Evolutionary conservation across 2,113 vertebrate species (phyloP).

Genomic region (Stigmatopora argus): DNA sequence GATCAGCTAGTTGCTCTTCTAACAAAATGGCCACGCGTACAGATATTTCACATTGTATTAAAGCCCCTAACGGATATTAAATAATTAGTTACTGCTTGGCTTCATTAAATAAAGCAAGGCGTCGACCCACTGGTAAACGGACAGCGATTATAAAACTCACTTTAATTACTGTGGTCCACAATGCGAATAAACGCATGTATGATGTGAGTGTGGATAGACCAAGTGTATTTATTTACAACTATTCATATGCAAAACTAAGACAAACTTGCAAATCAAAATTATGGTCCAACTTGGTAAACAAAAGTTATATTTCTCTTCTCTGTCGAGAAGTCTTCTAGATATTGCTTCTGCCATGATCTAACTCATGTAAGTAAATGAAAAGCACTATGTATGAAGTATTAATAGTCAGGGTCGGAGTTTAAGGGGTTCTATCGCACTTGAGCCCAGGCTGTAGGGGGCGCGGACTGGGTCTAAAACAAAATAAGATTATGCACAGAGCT

Average conservation of each 20-base stretch:
- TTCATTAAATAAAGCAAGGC: not conserved
- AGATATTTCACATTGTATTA: constrained; percentile 13
- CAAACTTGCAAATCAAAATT: too few relatives aligned
- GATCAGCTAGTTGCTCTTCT: constrained; percentile 30
- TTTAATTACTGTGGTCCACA: not conserved
- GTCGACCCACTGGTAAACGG: not conserved
- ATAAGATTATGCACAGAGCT: too few relatives aligned
- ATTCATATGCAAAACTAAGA: too few relatives aligned
- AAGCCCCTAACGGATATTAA: not conserved
- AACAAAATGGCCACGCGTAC: constrained; percentile 4
- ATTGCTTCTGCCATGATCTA: not conserved
- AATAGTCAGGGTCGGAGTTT: too few relatives aligned
- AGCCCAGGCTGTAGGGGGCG: too few relatives aligned
- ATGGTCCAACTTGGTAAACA: too few relatives aligned
- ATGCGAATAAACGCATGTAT: not conserved
- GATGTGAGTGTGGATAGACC: not conserved
- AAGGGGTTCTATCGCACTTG: too few relatives aligned
- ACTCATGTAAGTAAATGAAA: not conserved
- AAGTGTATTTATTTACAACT: too few relatives aligned
- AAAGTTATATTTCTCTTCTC: too few relatives aligned
- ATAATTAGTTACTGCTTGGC: not conserved
- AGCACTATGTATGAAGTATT: too few relatives aligned
- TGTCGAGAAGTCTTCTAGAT: not conserved
- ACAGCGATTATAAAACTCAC: not conserved
- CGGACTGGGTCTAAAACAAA: too few relatives aligned